Percentiles rank a stretch among this genome's conserved stretches.
These are phyloP conservation scores for Lithodes maja DNA, from an alignment of 2,888 invertebrate genomes.

Conservation along the genomic window DNA sequence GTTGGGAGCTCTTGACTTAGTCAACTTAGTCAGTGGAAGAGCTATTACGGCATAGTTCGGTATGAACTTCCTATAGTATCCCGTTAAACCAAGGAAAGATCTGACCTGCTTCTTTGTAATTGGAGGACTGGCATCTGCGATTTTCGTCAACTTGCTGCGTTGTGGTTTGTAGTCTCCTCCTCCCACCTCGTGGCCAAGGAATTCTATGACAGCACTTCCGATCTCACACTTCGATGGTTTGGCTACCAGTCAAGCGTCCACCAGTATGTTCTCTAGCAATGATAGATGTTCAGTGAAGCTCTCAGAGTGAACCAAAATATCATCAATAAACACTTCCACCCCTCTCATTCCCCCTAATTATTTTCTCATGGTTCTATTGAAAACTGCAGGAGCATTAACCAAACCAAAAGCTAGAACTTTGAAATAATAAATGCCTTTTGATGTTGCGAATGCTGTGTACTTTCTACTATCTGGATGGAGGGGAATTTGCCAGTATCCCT, in stretches of 20 bases:
- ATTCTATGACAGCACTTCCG: neutral
- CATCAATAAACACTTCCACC: neutral
- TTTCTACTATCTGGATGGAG: neutral
- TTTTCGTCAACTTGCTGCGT: neutral
- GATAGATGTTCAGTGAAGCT: neutral
- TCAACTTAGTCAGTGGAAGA: neutral
- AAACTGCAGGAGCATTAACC: conserved; percentile 2
- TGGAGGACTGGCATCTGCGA: neutral
- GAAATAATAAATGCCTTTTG: neutral
- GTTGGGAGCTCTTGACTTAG: neutral
- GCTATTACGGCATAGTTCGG: neutral
- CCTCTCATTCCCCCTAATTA: neutral
- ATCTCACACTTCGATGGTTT: conserved; percentile 10
- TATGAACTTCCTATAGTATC: conserved; percentile 7
- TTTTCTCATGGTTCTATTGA: neutral
- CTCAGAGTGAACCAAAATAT: neutral
- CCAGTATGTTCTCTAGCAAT: neutral
- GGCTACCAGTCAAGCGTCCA: neutral
- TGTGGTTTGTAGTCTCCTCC: neutral
- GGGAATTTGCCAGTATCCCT: conserved; percentile 7
- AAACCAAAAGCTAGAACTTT: neutral
- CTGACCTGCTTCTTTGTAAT: neutral
- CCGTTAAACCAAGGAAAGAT: neutral
- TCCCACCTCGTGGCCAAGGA: neutral
- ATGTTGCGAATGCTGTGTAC: neutral